phyloP scores from a whole-genome alignment of 2,797 vertebrate genomes.

The Moxostoma hubbsi region DNA sequence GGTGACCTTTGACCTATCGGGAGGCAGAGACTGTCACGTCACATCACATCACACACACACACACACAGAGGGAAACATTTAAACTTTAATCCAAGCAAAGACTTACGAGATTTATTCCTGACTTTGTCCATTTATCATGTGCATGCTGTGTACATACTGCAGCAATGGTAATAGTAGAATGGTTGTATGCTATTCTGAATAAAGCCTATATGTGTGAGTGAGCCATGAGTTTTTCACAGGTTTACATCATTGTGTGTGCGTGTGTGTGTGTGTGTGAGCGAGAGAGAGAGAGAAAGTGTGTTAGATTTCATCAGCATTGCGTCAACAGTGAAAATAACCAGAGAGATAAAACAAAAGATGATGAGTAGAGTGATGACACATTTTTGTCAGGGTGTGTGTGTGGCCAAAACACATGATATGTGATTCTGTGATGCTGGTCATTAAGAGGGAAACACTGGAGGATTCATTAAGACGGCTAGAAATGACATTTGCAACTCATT shows the following conservation, averaged over 20 bases:
- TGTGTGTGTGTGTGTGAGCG: too few relatives aligned
- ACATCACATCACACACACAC: constrained; percentile 14
- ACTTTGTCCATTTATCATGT: too few relatives aligned
- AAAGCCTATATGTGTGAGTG: background rate
- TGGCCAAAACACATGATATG: too few relatives aligned
- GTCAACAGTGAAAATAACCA: constrained; percentile 41
- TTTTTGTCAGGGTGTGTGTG: too few relatives aligned
- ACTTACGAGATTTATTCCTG: too few relatives aligned
- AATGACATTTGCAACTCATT: too few relatives aligned
- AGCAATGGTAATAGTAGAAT: too few relatives aligned
- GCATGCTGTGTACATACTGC: too few relatives aligned
- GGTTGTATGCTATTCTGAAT: too few relatives aligned
- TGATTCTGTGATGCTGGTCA: too few relatives aligned
- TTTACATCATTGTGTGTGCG: constrained; percentile 37
- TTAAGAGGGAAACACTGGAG: too few relatives aligned
- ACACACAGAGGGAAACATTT: background rate
- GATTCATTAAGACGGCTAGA: too few relatives aligned
- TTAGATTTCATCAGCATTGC: constrained; percentile 52
- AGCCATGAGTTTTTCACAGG: background rate
- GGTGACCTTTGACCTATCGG: constrained; percentile 44
- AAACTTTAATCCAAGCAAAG: background rate
- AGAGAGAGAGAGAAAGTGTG: background rate
- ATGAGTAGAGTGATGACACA: background rate
- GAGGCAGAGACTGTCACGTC: constrained; percentile 41
- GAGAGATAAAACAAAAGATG: constrained; percentile 30